These are phyloP conservation scores for Panopea generosa DNA, from an alignment of 2,888 invertebrate species.

Conservation along the genomic window DNA sequence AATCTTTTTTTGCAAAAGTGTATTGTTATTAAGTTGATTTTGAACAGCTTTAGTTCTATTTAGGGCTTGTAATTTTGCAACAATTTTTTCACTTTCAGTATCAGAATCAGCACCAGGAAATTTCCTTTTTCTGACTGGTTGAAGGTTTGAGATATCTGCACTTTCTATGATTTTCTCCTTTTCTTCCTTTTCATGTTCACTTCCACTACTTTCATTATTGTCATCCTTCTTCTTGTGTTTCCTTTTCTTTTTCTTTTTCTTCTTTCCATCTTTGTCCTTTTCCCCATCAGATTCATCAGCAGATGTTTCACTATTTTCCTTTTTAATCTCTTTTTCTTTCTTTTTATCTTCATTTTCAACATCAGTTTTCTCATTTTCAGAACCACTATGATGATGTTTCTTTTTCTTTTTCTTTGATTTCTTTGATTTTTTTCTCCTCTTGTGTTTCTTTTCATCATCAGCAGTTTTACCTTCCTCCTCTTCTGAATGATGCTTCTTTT, in stretches of 20 bases:
- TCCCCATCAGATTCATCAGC: constrained; percentile 58
- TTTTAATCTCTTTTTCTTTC: constrained; percentile 42
- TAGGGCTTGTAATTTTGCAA: constrained; percentile 53
- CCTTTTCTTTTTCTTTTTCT: constrained; percentile 56
- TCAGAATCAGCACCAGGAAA: constrained; percentile 48
- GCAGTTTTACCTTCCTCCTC: constrained; percentile 50
- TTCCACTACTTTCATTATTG: constrained; percentile 39
- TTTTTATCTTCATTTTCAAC: constrained; percentile 35
- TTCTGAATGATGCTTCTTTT: constrained; percentile 57
- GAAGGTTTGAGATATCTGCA: constrained; percentile 27
- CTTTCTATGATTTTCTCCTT: constrained; percentile 19
- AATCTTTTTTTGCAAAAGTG: constrained; percentile 38
- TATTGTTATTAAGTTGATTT: constrained; percentile 27
- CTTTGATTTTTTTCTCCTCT: constrained; percentile 69
- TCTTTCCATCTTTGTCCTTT: constrained; percentile 47
- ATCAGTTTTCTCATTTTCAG: constrained; percentile 46
- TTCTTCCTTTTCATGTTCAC: constrained; percentile 44
- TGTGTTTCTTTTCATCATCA: constrained; percentile 65
- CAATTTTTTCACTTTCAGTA: constrained; percentile 57
- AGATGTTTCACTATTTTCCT: constrained; percentile 40
- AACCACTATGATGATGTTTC: constrained; percentile 53
- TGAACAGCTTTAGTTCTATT: constrained; percentile 41
- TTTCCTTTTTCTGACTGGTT: constrained; percentile 35
- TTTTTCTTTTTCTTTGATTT: constrained; percentile 67
- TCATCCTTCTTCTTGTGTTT: constrained; percentile 42